Percentiles rank a stretch among this genome's conserved stretches.
Evolutionary conservation across 2,888 invertebrate species (phyloP).

Genomic region (Tetanocera ferruginea): DNA sequence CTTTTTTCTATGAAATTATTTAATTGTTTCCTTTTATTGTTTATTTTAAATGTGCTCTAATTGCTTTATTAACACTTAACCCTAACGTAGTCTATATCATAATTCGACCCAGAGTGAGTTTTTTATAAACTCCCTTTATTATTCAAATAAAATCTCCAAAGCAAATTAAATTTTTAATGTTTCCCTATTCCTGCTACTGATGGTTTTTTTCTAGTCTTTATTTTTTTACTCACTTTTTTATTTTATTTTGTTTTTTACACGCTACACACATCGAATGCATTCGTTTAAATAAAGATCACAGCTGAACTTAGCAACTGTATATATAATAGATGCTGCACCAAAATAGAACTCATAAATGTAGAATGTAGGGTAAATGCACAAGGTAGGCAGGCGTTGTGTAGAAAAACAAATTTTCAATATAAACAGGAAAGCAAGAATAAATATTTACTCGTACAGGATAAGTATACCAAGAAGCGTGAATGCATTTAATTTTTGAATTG

Average conservation of each 20-base stretch:
- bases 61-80: too few relatives aligned
- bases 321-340: neutral
- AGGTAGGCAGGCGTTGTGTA: conserved; percentile 44
- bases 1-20: neutral
- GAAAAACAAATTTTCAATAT: too few relatives aligned
- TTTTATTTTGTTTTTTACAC: neutral
- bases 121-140: neutral
- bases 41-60: too few relatives aligned
- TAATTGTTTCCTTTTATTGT: too few relatives aligned
- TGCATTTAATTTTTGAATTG: too few relatives aligned
- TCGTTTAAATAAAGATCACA: conserved; percentile 11
- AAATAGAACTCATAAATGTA: conserved; percentile 21
- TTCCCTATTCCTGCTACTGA: neutral
- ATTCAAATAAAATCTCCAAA: neutral
- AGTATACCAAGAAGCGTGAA: too few relatives aligned
- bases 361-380: conserved; percentile 28
- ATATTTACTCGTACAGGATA: too few relatives aligned
- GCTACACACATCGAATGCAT: neutral
- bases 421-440: too few relatives aligned
- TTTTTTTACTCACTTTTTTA: neutral
- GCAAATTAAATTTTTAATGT: neutral
- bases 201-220: neutral
- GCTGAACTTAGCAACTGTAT: conserved; percentile 25
- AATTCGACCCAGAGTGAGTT: too few relatives aligned
- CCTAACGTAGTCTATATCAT: too few relatives aligned